phyloP scores from a whole-genome alignment of 2,888 invertebrate species.

The Agonopterix subpropinquella region DNA sequence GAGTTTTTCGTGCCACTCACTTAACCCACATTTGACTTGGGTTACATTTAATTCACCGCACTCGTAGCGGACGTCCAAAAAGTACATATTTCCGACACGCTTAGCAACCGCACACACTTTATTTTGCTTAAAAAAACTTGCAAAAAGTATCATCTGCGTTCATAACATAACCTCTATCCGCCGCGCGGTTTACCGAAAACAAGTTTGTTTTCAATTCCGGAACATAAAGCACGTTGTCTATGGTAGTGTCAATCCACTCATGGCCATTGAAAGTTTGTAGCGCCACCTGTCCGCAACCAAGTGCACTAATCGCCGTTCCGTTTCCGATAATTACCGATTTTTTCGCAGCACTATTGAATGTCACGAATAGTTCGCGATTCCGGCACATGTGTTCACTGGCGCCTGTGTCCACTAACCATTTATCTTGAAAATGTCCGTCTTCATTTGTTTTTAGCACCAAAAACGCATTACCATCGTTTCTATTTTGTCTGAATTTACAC shows the following conservation, averaged over 20 bases:
- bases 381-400: too few species aligned
- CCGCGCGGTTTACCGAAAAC: neutral
- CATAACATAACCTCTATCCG: neutral
- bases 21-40: constrained; percentile 1
- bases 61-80: neutral
- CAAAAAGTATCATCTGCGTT: neutral
- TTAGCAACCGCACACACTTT: too few species aligned
- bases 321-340: neutral
- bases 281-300: neutral
- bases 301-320: neutral
- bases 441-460: too few species aligned
- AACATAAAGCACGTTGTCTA: neutral
- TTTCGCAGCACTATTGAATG: too few species aligned
- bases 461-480: too few species aligned
- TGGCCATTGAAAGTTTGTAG: neutral
- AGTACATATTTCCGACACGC: too few species aligned
- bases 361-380: too few species aligned
- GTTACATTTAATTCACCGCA: neutral
- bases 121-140: neutral
- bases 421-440: too few species aligned
- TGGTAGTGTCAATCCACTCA: neutral
- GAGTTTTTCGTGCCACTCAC: constrained; percentile 5
- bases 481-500: too few species aligned
- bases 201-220: neutral
- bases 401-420: too few species aligned